Base-by-base conservation (phyloP, 2,797 vertebrate species). In the Epinephelus awoara region DNA sequence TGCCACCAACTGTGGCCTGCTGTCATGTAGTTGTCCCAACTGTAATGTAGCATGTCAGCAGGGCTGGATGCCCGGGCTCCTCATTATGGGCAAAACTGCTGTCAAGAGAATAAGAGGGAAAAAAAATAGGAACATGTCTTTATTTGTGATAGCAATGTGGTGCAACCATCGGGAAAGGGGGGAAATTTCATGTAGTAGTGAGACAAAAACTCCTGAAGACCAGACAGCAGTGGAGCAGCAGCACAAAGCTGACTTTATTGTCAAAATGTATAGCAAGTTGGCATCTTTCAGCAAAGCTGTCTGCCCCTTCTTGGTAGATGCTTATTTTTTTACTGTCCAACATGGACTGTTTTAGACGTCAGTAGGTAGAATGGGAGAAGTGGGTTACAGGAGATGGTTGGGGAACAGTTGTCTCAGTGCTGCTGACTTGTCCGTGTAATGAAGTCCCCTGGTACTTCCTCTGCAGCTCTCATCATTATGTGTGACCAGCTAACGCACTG, bases 361-460 rank as follows among this genome's bases (percentile, higher is more conserved):
- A 67, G 64, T 67, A 79, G 67, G 46, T 71, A 25, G 69, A 78
- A 61, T 57, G 3, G 13, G 46, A 69, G 82, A 80, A 64, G 70
- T 55, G 67, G 72, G 69, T 44, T 75, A 57, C 42, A 68, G 68
- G 66, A 64, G 72, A 79, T 40, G 62, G 80, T 62, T 77, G 68
- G 57, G 72, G 76, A 82, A 71, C 68, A n/a, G 82, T 61, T 81
- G 82, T 84, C 74, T 89, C 77, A 59, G 70, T 85, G 71, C 77
- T 12, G 25, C 85, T 85, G 73, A 83, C 90, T 90, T 92, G 85
- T 90, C 90, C 72, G 71, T 49, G 74, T 94, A 95, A 95, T 95
- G 91, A 95, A 93, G 94, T 95, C 94, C 94, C 94, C 65, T 83
- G 94, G 91, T 94, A 88, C 90, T 84, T 91, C 82, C 88, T 86